Evolutionary conservation across 1,140 invertebrate species (phyloP).

Genomic region (Lethrus apterus): DNA sequence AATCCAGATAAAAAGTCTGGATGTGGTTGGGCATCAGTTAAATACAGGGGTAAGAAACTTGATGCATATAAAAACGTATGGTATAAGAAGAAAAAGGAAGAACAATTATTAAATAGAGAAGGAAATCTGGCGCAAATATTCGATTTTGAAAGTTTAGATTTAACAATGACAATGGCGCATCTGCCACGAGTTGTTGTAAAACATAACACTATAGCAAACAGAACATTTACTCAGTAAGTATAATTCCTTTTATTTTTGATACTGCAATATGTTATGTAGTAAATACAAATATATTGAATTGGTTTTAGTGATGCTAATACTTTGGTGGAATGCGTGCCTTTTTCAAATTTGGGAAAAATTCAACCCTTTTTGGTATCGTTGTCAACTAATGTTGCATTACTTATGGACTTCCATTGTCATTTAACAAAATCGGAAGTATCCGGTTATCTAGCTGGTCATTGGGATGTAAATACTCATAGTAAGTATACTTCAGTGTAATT

Average conservation of each 20-base stretch:
- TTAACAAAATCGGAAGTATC: constrained; percentile 86
- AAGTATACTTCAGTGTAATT: constrained; percentile 48
- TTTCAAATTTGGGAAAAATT: constrained; percentile 78
- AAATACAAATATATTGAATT: constrained; percentile 8
- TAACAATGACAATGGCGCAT: constrained; percentile 1
- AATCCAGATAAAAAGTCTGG: constrained; percentile 88
- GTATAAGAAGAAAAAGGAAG: constrained; percentile 63
- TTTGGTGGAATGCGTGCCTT: constrained; percentile 80
- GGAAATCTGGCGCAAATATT: constrained; percentile 1
- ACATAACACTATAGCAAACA: constrained; percentile 60
- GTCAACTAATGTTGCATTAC: constrained; percentile 75
- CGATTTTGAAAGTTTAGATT: constrained; percentile 1
- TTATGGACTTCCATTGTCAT: constrained; percentile 92
- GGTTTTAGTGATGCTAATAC: constrained; percentile 74
- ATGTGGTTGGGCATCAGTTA: constrained; percentile 82
- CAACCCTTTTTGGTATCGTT: constrained; percentile 89
- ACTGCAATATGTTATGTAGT: neutral
- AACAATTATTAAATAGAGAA: constrained; percentile 24
- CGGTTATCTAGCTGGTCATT: constrained; percentile 88
- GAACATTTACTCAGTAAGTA: constrained; percentile 62
- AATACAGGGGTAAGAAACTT: constrained; percentile 77
- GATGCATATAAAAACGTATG: constrained; percentile 82
- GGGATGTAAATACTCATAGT: constrained; percentile 93
- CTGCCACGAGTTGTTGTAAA: constrained; percentile 51
- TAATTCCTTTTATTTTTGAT: neutral